phyloP scores from a whole-genome alignment of 2,797 vertebrate genomes.

The Pyrocephalus nanus region DNA sequence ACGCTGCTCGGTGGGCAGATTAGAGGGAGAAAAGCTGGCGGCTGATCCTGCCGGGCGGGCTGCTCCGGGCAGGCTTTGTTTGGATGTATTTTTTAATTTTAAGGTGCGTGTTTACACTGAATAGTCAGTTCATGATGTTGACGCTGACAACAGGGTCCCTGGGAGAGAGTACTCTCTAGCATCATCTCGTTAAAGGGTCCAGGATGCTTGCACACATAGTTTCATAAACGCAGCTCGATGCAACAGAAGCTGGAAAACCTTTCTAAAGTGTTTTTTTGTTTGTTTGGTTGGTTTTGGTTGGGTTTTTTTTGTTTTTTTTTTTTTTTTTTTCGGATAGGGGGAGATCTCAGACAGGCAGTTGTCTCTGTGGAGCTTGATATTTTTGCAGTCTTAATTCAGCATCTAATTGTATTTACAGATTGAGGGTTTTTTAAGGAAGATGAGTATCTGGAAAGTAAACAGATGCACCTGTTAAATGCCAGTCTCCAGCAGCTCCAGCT shows the following conservation, averaged over 20 bases:
- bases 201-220: background rate
- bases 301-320: no score
- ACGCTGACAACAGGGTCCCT: background rate
- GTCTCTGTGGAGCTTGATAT: background rate
- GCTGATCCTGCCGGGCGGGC: background rate
- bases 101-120: background rate
- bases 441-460: constrained; percentile 44
- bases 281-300: no score
- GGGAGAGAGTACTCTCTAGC: background rate
- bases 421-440: background rate
- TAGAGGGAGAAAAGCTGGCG: background rate
- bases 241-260: background rate
- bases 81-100: constrained; percentile 8
- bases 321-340: background rate
- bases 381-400: background rate
- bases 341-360: background rate
- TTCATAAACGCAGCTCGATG: background rate
- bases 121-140: background rate
- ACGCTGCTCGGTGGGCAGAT: constrained; percentile 42
- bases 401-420: background rate
- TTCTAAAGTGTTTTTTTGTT: background rate
- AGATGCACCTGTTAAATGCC: constrained; percentile 56
- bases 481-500: background rate
- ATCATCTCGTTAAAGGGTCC: background rate
- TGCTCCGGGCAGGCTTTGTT: constrained; percentile 2